These are phyloP conservation scores for Ctenomys sociabilis DNA, from an alignment of 2,113 vertebrate species.

Conservation along the genomic window DNA sequence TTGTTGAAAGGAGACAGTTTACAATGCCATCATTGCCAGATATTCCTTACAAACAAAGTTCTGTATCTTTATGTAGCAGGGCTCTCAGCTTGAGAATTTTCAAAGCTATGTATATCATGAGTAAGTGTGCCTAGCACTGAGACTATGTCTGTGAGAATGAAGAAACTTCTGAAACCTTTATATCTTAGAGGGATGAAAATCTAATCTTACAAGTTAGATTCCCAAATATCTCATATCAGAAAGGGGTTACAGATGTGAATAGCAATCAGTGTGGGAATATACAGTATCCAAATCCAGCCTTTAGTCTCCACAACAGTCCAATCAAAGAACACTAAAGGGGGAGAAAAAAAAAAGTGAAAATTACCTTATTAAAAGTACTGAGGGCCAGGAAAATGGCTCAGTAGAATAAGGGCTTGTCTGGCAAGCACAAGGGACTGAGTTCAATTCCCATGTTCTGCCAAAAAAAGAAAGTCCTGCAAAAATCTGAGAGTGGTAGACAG, in stretches of 20 bases:
- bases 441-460: no score
- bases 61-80: conserved; percentile 43
- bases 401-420: no score
- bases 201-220: conserved; percentile 34
- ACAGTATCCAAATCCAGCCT: not conserved
- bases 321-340: not conserved
- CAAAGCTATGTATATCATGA: not conserved
- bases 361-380: not conserved
- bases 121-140: not conserved
- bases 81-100: conserved; percentile 53
- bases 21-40: not conserved
- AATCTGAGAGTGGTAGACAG: not conserved
- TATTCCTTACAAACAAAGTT: conserved; percentile 42
- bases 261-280: not conserved
- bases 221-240: not conserved
- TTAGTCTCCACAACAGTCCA: not conserved
- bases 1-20: conserved; percentile 36
- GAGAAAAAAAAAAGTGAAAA: conserved; percentile 25
- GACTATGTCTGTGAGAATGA: conserved; percentile 51
- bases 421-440: no score
- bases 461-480: not conserved
- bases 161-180: not conserved
- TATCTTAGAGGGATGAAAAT: not conserved
- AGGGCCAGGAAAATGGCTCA: no score
- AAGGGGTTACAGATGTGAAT: not conserved